Percentiles rank a stretch among this genome's conserved stretches.
Conservation (phyloP, 1,140 invertebrate species). For the Rhopalosiphum padi region DNA sequence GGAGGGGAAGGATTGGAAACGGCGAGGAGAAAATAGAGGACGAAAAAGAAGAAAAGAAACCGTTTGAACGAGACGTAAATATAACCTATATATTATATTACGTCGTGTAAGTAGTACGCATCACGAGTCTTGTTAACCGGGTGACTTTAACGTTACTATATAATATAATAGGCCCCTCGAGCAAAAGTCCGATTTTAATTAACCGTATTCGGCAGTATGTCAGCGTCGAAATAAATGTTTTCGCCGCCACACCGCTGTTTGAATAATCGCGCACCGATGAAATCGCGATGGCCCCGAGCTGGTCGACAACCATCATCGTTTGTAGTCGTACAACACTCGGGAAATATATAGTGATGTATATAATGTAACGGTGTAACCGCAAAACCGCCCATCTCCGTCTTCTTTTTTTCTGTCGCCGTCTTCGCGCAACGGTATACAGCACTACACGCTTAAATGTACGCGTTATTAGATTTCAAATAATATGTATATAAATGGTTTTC, state of each 20-base stretch:
- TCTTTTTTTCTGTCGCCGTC: not conserved
- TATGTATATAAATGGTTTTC: too few species aligned
- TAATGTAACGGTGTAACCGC: not conserved
- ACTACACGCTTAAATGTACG: too few species aligned
- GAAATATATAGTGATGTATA: not conserved
- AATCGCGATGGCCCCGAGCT: not conserved
- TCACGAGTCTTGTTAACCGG: not conserved
- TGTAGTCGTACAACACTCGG: not conserved
- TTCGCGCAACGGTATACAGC: not conserved
- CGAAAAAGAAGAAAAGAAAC: not conserved
- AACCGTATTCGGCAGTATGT: not conserved
- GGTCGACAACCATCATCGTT: not conserved
- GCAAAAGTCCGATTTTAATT: slow-evolving; percentile 9
- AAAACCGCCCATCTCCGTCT: not conserved
- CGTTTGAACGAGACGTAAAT: not conserved
- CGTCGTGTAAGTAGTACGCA: not conserved
- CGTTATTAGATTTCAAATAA: too few species aligned
- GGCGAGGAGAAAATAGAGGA: not conserved
- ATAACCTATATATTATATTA: not conserved
- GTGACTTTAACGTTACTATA: not conserved
- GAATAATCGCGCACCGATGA: not conserved
- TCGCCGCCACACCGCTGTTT: not conserved
- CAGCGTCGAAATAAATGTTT: slow-evolving; percentile 1
- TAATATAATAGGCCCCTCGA: not conserved
- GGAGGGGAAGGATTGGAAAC: not conserved